Conservation (phyloP, 2,113 vertebrate genomes). For the Pristiophorus japonicus region DNA sequence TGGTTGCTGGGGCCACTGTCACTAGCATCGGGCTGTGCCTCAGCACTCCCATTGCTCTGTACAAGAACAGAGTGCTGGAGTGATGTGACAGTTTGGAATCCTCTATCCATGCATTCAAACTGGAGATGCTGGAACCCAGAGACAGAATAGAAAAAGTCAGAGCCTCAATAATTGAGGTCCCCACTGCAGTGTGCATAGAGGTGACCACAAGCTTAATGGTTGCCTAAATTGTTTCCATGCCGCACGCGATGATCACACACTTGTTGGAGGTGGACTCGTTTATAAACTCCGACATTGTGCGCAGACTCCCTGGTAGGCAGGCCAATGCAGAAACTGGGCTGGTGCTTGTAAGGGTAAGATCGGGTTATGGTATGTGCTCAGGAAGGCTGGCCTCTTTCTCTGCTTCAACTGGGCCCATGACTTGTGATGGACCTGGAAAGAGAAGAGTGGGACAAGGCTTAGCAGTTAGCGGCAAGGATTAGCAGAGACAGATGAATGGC, state of each 20-base stretch:
- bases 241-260: background rate
- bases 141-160: background rate
- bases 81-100: background rate
- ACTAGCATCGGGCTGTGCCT: background rate
- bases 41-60: background rate
- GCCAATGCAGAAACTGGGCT: too few relatives aligned
- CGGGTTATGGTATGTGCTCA: too few relatives aligned
- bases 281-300: too few relatives aligned
- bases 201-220: background rate
- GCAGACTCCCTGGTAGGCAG: too few relatives aligned
- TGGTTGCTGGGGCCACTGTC: background rate
- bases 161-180: background rate
- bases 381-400: too few relatives aligned
- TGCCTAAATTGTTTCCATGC: background rate
- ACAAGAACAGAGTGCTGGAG: background rate
- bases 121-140: background rate
- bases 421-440: too few relatives aligned
- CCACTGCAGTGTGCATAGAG: background rate
- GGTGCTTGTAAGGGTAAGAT: too few relatives aligned
- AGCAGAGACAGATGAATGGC: too few relatives aligned
- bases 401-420: too few relatives aligned
- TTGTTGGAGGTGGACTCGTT: too few relatives aligned
- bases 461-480: too few relatives aligned
- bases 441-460: too few relatives aligned
- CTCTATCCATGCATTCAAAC: background rate